Evolutionary conservation across 2,113 vertebrate genomes (phyloP).

Genomic region (Rissa tridactyla): DNA sequence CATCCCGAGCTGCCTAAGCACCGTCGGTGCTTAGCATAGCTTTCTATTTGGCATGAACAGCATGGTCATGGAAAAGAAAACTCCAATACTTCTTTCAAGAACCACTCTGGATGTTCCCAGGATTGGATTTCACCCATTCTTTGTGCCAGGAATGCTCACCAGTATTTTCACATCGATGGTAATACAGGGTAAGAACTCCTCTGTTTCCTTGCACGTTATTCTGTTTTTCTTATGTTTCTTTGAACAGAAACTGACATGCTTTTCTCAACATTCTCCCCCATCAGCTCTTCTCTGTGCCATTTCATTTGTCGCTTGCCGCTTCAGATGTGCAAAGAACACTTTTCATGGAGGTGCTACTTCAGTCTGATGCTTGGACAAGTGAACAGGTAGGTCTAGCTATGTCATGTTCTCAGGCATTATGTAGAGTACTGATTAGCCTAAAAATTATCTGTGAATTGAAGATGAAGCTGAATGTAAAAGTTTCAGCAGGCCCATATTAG

Average conservation of each 20-base stretch:
- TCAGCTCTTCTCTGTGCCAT: neutral
- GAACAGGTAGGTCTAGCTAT: neutral
- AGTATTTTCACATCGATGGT: neutral
- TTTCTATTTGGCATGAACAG: neutral
- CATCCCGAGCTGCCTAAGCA: neutral
- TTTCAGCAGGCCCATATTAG: neutral
- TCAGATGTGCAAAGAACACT: neutral
- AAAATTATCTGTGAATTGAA: neutral
- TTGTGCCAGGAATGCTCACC: neutral
- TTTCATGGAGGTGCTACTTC: neutral
- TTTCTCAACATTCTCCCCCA: neutral
- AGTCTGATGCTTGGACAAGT: neutral
- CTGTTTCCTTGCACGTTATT: neutral
- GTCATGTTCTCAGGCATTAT: neutral
- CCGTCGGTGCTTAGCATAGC: neutral
- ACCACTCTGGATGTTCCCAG: neutral
- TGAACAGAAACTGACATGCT: neutral
- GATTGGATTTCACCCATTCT: neutral
- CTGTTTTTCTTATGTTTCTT: neutral
- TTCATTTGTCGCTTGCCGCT: neutral
- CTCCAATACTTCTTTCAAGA: neutral
- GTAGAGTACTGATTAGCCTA: neutral
- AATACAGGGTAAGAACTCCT: conserved; percentile 25
- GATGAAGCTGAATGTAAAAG: neutral
- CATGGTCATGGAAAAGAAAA: neutral